Conservation (phyloP, 2,888 invertebrate genomes). For the Pollenia angustigena region DNA sequence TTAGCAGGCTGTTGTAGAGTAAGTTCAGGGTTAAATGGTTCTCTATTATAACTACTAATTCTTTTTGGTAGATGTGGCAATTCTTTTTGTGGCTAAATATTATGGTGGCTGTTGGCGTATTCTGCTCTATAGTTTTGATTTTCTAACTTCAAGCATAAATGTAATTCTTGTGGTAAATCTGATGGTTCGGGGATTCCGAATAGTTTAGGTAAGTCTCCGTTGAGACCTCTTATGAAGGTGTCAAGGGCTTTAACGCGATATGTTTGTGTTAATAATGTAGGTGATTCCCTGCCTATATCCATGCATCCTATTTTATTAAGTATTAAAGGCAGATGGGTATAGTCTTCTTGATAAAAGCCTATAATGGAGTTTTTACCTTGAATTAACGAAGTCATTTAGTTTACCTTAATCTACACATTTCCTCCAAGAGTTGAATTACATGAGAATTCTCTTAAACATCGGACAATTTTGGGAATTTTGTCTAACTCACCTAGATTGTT, state of each 20-base stretch:
- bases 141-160: neutral
- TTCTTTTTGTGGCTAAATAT: neutral
- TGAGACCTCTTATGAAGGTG: too few relatives aligned
- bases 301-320: neutral
- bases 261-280: too few relatives aligned
- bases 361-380: too few relatives aligned
- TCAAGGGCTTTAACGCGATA: neutral
- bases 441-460: constrained; percentile 1
- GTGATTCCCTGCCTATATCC: neutral
- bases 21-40: neutral
- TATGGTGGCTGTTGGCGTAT: neutral
- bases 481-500: constrained; percentile 3
- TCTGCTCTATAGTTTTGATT: neutral
- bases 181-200: neutral
- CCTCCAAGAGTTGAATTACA: neutral
- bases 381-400: neutral
- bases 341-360: neutral
- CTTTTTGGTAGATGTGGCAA: too few relatives aligned
- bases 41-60: neutral
- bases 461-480: constrained; percentile 3
- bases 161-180: neutral
- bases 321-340: neutral
- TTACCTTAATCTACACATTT: neutral
- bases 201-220: neutral
- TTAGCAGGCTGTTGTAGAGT: neutral